Base-by-base conservation (phyloP, 2,113 vertebrate species). In the Epinephelus moara region DNA sequence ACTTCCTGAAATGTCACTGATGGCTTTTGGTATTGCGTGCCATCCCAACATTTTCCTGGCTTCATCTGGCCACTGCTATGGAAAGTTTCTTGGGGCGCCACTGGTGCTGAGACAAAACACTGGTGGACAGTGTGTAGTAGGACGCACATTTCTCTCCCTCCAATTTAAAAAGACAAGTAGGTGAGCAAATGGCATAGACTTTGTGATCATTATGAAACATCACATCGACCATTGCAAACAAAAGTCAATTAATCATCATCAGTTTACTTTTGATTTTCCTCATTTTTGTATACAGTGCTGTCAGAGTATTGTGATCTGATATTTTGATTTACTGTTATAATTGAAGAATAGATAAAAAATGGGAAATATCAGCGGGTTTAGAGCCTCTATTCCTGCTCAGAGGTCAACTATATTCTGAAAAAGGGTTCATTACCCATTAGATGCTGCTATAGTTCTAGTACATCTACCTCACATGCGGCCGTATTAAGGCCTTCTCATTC, bases 401-500 rank as follows among this genome's bases (percentile, higher is more conserved):
- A 8, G 15, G 1, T 59, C 1, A 59, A 33, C 27, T 45, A 37
- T 12, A 45, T 12, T 45, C 9, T 45, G 42, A 45, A 45, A 45
- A 45, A 45, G 42, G 42, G 42, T 8, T 45, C 42, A 9, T 45
- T 12, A 45, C 42, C 42, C 42, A 10, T 11, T 45, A 45, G 9
- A 45, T 45, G 42, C 42, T 45, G 9, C 9, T 45, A 12, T 45
- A 45, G 12, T 0, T 45, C 42, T 10, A 11, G 42, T 45, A 45
- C 42, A 33, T 57, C 5, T 11, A 40, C 37, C 10, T 63, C 5
- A 60, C 42, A n/a, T 6, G 12, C 42, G 66, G n/a, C 8, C 50
- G n/a, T 47, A n/a, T 81, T 42, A 10, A 9, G 9, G 6, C 33
- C 30, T 45, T 74, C 12, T 30, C 66, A n/a, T 83, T 42, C 56